Evolutionary conservation across 2,113 vertebrate species (phyloP), one percentile per base, ranked within the genome.

Genomic region (Miniopterus natalensis): DNA sequence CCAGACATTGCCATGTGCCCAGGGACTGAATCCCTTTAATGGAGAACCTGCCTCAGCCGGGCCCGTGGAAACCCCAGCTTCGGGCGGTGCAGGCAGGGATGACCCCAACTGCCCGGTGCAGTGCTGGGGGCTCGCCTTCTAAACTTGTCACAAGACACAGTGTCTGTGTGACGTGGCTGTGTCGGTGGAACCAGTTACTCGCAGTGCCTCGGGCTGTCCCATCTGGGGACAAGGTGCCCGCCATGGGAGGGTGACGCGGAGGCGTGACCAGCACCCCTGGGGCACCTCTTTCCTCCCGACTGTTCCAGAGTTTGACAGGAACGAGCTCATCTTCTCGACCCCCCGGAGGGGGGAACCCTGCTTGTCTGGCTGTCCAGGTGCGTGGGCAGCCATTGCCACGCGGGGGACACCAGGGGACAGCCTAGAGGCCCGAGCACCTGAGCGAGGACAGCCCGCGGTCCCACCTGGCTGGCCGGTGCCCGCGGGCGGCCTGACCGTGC

Each of bases 221-320:
- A 1, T 3, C 2, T 9, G 25, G 78, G 17, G 36, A 55, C 21
- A 4, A 45, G 78, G 49, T 9, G 7, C 31, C 3, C 3, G 12
- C 31, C 2, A 0, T 17, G 29, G 66, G 25, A 47, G 3, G 6
- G 45, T 29, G 45, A 23, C 47, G 1, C 3, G 2, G 74, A 40
- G 20, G 57, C 0, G 55, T n/a, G n/a, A 49, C 21, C 0, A 1
- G 78, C 1, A 0, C 31, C 78, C 17, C 0, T 0, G 2, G 14
- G 20, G 55, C 10, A 0, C 3, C 77, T 8, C 42, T n/a, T 31
- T 4, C 12, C 57, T 49, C 53, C 77, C 36, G 36, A 36, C 36
- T 13, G 53, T 40, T 42, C 45, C 36, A n/a, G 66, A 21, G 31
- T 73, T 31, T 14, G 66, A 61, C 10, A 36, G 25, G 13, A 70